Conservation (phyloP, 2,888 invertebrate species). For the Lordiphosa andalusiaca region DNA sequence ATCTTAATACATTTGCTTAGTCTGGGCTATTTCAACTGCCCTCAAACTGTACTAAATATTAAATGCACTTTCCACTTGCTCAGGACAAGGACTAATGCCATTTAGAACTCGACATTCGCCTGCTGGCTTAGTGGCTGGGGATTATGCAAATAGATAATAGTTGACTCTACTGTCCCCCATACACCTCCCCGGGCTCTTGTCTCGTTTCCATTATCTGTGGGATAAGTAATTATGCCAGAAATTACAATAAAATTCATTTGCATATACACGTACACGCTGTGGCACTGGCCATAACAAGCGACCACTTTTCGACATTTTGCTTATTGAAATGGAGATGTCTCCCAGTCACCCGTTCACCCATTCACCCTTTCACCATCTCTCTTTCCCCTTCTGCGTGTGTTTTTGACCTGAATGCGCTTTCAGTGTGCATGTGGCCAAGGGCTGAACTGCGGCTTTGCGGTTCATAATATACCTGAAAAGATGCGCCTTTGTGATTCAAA, state of each 20-base stretch:
- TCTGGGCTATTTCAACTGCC: too few species aligned
- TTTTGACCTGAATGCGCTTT: conserved; percentile 42
- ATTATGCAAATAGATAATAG: conserved; percentile 49
- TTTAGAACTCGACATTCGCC: conserved; percentile 3
- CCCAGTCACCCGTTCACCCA: background rate
- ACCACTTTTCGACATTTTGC: conserved; percentile 39
- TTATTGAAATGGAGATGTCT: conserved; percentile 14
- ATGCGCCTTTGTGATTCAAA: background rate
- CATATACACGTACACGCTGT: conserved; percentile 30
- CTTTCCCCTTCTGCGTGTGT: conserved; percentile 23
- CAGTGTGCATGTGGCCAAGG: conserved; percentile 23
- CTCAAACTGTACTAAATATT: conserved; percentile 8
- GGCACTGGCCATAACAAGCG: conserved; percentile 26
- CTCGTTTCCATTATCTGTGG: conserved; percentile 49
- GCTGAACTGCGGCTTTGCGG: conserved; percentile 35
- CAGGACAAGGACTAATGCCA: conserved; percentile 20
- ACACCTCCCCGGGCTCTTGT: conserved; percentile 15
- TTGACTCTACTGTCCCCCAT: conserved; percentile 12
- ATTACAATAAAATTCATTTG: conserved; percentile 51
- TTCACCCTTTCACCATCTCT: conserved; percentile 5
- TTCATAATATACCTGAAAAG: conserved; percentile 1
- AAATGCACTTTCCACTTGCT: conserved; percentile 36
- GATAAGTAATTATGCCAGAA: conserved; percentile 61
- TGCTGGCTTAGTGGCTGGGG: conserved; percentile 17
- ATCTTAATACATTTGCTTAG: too few species aligned